These are phyloP conservation scores for Muscicapa adusta DNA, from an alignment of 2,113 vertebrate genomes.

Conservation along the genomic window DNA sequence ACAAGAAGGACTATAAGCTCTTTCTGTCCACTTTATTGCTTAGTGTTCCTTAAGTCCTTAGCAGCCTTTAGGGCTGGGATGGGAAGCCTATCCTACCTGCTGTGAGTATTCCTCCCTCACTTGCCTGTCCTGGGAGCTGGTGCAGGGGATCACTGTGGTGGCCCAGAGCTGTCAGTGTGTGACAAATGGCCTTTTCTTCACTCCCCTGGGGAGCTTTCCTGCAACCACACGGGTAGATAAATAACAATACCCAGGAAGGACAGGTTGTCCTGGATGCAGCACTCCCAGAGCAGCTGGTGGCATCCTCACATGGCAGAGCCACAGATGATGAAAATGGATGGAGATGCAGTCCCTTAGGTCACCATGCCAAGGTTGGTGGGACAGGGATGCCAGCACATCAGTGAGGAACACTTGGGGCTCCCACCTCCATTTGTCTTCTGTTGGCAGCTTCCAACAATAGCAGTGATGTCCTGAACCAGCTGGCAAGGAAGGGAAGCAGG, in stretches of 20 bases:
- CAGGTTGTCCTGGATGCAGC: background rate
- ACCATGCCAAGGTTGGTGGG: rapidly evolving
- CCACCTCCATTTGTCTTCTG: background rate
- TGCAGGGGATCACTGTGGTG: rapidly evolving
- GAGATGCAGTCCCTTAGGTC: background rate
- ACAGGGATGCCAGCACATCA: rapidly evolving
- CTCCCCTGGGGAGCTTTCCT: background rate
- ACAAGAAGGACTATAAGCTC: background rate
- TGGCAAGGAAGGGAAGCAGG: background rate
- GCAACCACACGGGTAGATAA: background rate
- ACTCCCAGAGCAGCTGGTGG: rapidly evolving
- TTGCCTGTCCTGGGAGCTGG: background rate
- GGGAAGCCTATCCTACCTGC: background rate
- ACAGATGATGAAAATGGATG: rapidly evolving
- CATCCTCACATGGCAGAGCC: background rate
- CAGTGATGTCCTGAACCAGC: rapidly evolving
- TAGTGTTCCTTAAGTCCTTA: background rate
- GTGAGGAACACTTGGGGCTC: too few species aligned
- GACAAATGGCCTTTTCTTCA: background rate
- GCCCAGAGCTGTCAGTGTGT: background rate
- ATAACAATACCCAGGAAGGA: background rate
- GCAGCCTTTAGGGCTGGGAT: too few species aligned
- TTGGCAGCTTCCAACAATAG: background rate
- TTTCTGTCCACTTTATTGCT: background rate
- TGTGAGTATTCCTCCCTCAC: background rate